Conservation (phyloP, 2,888 invertebrate species). For the Watsonalla cultraria region DNA sequence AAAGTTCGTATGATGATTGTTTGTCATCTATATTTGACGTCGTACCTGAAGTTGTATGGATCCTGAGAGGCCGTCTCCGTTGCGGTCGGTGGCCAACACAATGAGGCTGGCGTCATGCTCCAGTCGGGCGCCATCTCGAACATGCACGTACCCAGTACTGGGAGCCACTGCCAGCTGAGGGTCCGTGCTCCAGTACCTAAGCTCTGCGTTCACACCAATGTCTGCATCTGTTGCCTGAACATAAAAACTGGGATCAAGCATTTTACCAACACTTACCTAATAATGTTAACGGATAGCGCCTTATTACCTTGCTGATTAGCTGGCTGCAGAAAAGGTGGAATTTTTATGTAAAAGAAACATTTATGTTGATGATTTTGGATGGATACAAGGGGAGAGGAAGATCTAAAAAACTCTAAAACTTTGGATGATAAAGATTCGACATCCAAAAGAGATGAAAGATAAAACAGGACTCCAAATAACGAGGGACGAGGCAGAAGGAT, state of each 20-base stretch:
- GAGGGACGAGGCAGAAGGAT: too few relatives aligned
- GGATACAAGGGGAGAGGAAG: too few relatives aligned
- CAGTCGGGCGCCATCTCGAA: slow-evolving; percentile 53
- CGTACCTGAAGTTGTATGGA: slow-evolving; percentile 57
- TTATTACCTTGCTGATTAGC: too few relatives aligned
- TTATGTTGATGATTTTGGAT: too few relatives aligned
- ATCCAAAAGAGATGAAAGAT: too few relatives aligned
- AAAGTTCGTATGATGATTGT: too few relatives aligned
- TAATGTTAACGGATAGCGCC: too few relatives aligned
- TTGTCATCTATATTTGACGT: not conserved
- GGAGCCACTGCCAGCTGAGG: slow-evolving; percentile 75
- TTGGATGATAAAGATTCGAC: too few relatives aligned
- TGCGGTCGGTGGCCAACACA: slow-evolving; percentile 60
- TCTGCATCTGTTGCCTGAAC: slow-evolving; percentile 78
- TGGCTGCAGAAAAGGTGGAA: too few relatives aligned
- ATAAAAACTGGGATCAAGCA: slow-evolving; percentile 1
- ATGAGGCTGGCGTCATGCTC: slow-evolving; percentile 44
- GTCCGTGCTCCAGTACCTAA: slow-evolving; percentile 54
- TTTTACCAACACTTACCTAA: not conserved
- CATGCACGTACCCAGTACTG: slow-evolving; percentile 77
- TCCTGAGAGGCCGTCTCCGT: slow-evolving; percentile 56
- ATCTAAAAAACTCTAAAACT: too few relatives aligned
- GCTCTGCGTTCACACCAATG: slow-evolving; percentile 72
- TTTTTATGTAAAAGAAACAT: too few relatives aligned
- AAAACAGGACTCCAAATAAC: too few relatives aligned